Base-by-base conservation (phyloP, 2,888 invertebrate genomes). In the Drosophila subsilvestris region DNA sequence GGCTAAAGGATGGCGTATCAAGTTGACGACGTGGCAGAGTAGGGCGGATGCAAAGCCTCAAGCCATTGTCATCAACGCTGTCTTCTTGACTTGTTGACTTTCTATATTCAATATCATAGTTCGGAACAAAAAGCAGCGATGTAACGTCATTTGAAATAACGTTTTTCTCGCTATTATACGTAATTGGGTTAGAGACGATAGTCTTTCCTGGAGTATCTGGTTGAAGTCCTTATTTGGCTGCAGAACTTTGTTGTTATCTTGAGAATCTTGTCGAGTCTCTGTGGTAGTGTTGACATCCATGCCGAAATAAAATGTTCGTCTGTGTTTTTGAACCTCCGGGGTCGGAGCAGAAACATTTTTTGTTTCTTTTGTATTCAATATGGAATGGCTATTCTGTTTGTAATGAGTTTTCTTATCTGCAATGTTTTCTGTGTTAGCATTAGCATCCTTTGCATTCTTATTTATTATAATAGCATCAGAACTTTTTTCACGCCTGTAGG, bases 1-100 rank as follows among this genome's bases (percentile, higher is more conserved):
- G 97, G 1, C 96, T 97, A 92, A 97, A 97, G 63, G 96, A 93
- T 0, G 97, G 96, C 57, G 96, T 94, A 75, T 95, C 95, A 29
- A 95, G 93, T 85, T 95, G 95, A 75, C 96, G 95, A 89, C 96
- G 96, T 1, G 97, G 97, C 74, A 97, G 89, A 0, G 96, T 96
- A 0, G 97, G 97, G 0, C 96, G 93, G 63, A 97, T 92, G 68
- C 95, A 94, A 58, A 97, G 92, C 25, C 95, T 95, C 60, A 97
- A 95, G 54, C 95, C 96, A 55, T 94, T 93, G 0, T 93, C 93
- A 53, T 91, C 89, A 8, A 92, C 93, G 43, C 44, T 66, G 47
- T 91, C 88, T 18, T 87, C 80, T 9, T 60, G 17, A 1, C 93
- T 43, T 29, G 56, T 12, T n/a, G 49, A 17, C 69, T 79, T 77